phyloP scores from a whole-genome alignment of 2,113 vertebrate species.

The Dromas ardeola region DNA sequence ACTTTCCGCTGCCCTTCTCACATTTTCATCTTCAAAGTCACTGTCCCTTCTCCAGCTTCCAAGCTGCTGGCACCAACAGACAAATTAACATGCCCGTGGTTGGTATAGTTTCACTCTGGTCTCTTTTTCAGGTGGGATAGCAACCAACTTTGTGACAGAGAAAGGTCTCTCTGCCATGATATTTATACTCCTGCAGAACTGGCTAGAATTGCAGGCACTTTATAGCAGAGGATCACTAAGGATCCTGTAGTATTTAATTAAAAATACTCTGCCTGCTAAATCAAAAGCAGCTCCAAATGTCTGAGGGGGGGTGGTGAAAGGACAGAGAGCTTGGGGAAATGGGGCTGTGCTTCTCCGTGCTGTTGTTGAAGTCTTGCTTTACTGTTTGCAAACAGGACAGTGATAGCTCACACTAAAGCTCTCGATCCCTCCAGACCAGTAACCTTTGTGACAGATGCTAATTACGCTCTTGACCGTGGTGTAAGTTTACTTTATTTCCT shows the following conservation, averaged over 20 bases:
- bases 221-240: not conserved
- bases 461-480: constrained; percentile 83
- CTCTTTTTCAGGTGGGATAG: not conserved
- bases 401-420: constrained; percentile 87
- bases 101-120: not conserved
- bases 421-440: constrained; percentile 88
- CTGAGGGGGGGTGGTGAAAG: not conserved
- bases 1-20: not conserved
- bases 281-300: not conserved
- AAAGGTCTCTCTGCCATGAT: not conserved
- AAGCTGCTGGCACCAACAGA: not conserved
- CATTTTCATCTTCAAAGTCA: not conserved
- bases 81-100: rapidly evolving
- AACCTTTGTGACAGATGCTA: constrained; percentile 83
- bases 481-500: constrained; percentile 77
- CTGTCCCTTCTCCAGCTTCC: not conserved
- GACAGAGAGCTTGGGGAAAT: not conserved
- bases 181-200: not conserved
- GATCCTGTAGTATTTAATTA: not conserved
- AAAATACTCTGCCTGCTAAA: not conserved
- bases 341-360: not conserved
- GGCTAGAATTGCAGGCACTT: not conserved
- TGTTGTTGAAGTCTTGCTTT: constrained; percentile 19
- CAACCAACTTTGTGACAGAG: not conserved
- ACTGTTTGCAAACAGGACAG: constrained; percentile 77